Conservation (phyloP, 2,888 invertebrate genomes). For the Digitonthophagus gazella region DNA sequence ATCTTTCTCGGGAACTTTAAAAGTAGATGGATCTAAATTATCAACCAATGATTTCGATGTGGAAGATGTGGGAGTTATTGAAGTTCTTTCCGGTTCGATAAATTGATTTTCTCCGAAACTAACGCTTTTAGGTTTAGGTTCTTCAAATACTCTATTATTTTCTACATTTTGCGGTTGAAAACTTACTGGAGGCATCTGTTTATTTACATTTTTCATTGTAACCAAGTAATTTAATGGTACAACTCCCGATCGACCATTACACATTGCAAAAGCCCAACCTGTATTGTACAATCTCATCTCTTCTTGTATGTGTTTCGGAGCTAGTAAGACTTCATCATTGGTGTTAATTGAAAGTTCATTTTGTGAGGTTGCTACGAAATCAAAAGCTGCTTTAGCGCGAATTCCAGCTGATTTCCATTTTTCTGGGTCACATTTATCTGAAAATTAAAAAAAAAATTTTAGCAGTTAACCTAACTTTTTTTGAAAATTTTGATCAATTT, state of each 20-base stretch:
- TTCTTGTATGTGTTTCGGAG: constrained; percentile 80
- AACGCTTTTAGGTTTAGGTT: constrained; percentile 41
- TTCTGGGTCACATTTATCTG: constrained; percentile 58
- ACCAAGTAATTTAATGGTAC: constrained; percentile 64
- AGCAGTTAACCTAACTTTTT: neutral
- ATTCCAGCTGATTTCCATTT: constrained; percentile 68
- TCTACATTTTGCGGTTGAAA: constrained; percentile 17
- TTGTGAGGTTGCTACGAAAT: constrained; percentile 69
- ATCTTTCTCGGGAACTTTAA: too few relatives aligned
- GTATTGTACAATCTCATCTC: constrained; percentile 60
- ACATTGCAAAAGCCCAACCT: constrained; percentile 67
- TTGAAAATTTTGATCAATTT: neutral
- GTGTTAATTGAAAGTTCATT: constrained; percentile 76
- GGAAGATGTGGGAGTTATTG: too few relatives aligned
- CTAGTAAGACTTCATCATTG: constrained; percentile 77
- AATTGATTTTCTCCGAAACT: constrained; percentile 51
- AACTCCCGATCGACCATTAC: constrained; percentile 60
- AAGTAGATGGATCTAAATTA: neutral
- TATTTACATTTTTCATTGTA: constrained; percentile 38
- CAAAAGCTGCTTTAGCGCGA: constrained; percentile 67
- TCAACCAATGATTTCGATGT: neutral
- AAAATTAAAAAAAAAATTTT: constrained; percentile 18
- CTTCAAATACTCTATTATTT: constrained; percentile 24
- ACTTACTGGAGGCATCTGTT: constrained; percentile 16
- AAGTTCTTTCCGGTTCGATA: constrained; percentile 29